These are phyloP conservation scores for Apis laboriosa DNA, from an alignment of 1,140 invertebrate genomes.

Conservation along the genomic window DNA sequence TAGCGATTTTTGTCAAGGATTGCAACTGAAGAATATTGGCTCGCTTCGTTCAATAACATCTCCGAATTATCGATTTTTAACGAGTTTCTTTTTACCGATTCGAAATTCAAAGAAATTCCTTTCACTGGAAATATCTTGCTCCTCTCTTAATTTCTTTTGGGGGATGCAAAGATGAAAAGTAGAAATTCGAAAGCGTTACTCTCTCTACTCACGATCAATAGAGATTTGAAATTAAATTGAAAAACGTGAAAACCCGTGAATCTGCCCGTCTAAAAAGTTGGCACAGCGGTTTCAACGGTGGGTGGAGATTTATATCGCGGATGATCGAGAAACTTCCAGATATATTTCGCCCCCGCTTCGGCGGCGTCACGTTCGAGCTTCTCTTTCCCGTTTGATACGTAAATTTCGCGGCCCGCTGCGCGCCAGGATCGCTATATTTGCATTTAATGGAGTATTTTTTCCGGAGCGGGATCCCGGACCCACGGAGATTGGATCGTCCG, in stretches of 20 bases:
- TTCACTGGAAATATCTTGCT: too few species aligned
- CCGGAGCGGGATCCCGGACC: neutral
- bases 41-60: too few species aligned
- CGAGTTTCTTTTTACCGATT: too few species aligned
- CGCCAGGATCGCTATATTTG: slow-evolving; percentile 34
- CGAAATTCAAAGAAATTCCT: too few species aligned
- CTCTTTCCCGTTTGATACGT: slow-evolving; percentile 31
- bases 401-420: slow-evolving; percentile 27
- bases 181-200: too few species aligned
- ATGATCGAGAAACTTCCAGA: slow-evolving; percentile 13
- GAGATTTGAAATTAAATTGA: neutral
- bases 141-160: too few species aligned
- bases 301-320: neutral
- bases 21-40: too few species aligned
- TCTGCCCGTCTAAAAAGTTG: neutral
- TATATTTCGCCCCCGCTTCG: too few species aligned
- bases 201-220: neutral
- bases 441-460: slow-evolving; percentile 50
- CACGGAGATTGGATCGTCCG: neutral
- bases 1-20: neutral
- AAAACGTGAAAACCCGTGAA: neutral
- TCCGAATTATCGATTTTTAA: too few species aligned
- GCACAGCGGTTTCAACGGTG: neutral
- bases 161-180: too few species aligned
- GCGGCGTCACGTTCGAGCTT: too few species aligned